phyloP scores from a whole-genome alignment of 2,113 vertebrate species.

The Pseudopodoces humilis region DNA sequence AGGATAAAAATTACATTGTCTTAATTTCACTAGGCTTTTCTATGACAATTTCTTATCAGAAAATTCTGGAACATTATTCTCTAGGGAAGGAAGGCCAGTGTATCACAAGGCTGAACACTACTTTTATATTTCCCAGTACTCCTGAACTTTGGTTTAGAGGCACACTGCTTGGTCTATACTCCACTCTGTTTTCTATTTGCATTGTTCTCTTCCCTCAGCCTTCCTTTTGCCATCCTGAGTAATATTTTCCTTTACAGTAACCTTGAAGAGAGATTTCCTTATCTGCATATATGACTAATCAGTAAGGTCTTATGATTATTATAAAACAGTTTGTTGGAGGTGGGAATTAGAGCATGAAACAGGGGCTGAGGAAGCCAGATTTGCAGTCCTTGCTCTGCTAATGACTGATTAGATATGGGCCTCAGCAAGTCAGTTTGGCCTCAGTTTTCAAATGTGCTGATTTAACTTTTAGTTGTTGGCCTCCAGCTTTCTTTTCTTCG shows the following conservation, averaged over 20 bases:
- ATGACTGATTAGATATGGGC: conserved; percentile 26
- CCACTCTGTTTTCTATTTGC: background rate
- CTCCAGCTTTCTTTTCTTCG: conserved; percentile 24
- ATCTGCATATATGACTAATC: conserved; percentile 31
- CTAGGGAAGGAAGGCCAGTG: background rate
- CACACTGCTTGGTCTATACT: background rate
- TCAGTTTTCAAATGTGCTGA: conserved; percentile 5
- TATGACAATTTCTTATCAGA: background rate
- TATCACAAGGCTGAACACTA: background rate
- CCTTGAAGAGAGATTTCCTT: conserved; percentile 16
- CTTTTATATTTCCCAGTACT: background rate
- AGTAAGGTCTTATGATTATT: conserved; percentile 35
- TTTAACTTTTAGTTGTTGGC: background rate
- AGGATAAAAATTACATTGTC: background rate
- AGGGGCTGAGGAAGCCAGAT: background rate
- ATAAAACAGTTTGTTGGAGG: conserved; percentile 36
- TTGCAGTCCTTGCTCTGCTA: conserved; percentile 26
- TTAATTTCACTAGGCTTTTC: background rate
- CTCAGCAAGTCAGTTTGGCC: conserved; percentile 35
- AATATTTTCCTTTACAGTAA: conserved; percentile 1
- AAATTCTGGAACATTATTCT: background rate
- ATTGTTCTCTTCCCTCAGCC: background rate
- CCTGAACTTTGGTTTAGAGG: background rate
- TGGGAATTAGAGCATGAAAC: conserved; percentile 45
- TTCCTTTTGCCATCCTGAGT: conserved; percentile 4